Evolutionary conservation across 2,888 invertebrate genomes (phyloP), one percentile per base, ranked within the genome.

Genomic region (Pyrocoelia pectoralis): DNA sequence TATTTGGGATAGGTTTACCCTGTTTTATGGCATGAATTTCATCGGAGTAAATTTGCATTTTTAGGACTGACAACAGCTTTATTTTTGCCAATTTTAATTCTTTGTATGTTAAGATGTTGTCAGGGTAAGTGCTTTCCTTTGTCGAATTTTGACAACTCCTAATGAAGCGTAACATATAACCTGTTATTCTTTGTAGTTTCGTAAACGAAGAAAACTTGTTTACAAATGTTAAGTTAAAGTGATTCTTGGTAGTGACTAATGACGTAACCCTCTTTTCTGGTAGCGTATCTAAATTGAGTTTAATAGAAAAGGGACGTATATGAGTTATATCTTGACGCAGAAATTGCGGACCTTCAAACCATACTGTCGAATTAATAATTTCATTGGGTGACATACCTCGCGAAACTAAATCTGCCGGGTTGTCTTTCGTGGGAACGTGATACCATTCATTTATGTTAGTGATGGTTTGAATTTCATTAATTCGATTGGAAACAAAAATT

Each of bases 401-500:
- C 3, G 49, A 49, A 3, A 49, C 12, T 49, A 49, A 49, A 17
- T 49, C 49, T 8, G 49, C 49, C 9, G 49, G 49, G 9, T 49
- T 49, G 19, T 49, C 49, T 5, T 15, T 49, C n/a, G 49, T n/a
- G 10, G 17, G 19, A 12, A 51, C 29, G n/a, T 51, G 50, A 18
- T 50, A 17, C 50, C 50, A 50, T 2, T 24, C 5, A 40, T 4
- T 40, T 40, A 4, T 40, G 8, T 40, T n/a, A n/a, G 3, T 4
- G 2, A 13, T 6, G 2, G 13, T 1, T 51, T 65, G 67, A 46
- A 66, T 63, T 13, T 60, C 13, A 8, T 48, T 28, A 9, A 68
- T 58, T 5, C 65, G 49, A 55, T 69, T 69, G 12, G 48, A 24
- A 2, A 69, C 63, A 49, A 69, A 69, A 19, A 54, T 66, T 54